These are phyloP conservation scores for Perca flavescens DNA, from an alignment of 2,113 vertebrate species.

Conservation along the genomic window DNA sequence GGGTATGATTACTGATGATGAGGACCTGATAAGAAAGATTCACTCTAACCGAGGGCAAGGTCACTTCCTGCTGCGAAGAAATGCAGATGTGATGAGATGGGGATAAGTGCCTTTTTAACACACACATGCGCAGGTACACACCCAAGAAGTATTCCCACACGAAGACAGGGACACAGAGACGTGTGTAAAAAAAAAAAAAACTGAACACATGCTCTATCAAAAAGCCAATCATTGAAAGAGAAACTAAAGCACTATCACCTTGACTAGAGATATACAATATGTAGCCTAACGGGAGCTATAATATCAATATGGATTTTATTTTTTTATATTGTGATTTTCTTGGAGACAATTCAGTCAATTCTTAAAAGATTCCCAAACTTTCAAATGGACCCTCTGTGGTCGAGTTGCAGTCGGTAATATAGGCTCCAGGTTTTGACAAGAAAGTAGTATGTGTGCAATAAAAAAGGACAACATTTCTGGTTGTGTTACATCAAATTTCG, in stretches of 20 bases:
- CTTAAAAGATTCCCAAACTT: background rate
- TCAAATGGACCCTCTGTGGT: background rate
- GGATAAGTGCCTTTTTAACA: constrained; percentile 46
- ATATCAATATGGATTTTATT: background rate
- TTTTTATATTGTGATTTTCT: background rate
- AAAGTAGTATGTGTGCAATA: background rate
- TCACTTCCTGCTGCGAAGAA: constrained; percentile 71
- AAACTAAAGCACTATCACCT: constrained; percentile 1
- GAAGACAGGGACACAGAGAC: background rate
- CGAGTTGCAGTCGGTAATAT: too few relatives aligned
- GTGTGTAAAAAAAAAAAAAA: background rate
- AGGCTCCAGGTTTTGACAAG: background rate
- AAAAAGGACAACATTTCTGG: background rate
- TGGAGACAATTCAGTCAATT: background rate
- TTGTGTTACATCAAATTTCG: background rate
- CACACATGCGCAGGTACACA: background rate
- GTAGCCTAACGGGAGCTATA: background rate
- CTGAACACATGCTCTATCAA: background rate
- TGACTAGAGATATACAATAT: background rate
- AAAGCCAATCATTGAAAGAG: background rate
- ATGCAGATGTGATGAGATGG: constrained; percentile 75
- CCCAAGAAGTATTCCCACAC: background rate
- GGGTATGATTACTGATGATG: constrained; percentile 75
- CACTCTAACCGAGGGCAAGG: constrained; percentile 73
- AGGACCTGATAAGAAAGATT: constrained; percentile 79